Conservation (phyloP, 2,888 invertebrate species). For the Apamea monoglypha region DNA sequence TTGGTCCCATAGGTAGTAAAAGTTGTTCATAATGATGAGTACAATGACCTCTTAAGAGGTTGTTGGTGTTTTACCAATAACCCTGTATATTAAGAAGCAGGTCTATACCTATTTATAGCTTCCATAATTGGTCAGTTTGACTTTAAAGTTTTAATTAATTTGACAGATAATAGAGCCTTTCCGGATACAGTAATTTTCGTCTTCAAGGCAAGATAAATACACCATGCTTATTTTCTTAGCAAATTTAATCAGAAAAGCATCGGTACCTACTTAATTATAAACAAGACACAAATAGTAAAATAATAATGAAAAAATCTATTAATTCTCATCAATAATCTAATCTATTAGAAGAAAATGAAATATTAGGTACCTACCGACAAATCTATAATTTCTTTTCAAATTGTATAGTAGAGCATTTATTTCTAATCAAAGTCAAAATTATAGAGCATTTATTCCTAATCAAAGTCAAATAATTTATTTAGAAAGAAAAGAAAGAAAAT, state of each 20-base stretch:
- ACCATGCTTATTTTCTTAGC: background rate
- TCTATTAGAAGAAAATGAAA: background rate
- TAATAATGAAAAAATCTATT: background rate
- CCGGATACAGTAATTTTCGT: background rate
- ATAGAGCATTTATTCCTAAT: no score
- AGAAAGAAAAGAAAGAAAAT: no score
- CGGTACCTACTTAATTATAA: background rate
- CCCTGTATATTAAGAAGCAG: no score
- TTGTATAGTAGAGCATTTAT: background rate
- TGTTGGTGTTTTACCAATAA: no score
- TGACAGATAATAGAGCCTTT: background rate
- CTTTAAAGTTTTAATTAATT: background rate
- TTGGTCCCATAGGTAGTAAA: no score
- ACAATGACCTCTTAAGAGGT: no score
- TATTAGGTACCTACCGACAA: background rate
- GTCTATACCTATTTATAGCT: background rate
- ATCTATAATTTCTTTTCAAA: no score
- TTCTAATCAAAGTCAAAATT: background rate
- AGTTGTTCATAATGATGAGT: no score
- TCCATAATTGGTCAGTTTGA: background rate
- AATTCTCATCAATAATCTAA: no score
- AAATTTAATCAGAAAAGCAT: background rate
- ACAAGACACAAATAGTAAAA: background rate
- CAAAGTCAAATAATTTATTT: no score
- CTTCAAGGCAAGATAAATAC: background rate